These are phyloP conservation scores for Cardiocondyla obscurior DNA, from an alignment of 1,140 invertebrate species.

Conservation along the genomic window DNA sequence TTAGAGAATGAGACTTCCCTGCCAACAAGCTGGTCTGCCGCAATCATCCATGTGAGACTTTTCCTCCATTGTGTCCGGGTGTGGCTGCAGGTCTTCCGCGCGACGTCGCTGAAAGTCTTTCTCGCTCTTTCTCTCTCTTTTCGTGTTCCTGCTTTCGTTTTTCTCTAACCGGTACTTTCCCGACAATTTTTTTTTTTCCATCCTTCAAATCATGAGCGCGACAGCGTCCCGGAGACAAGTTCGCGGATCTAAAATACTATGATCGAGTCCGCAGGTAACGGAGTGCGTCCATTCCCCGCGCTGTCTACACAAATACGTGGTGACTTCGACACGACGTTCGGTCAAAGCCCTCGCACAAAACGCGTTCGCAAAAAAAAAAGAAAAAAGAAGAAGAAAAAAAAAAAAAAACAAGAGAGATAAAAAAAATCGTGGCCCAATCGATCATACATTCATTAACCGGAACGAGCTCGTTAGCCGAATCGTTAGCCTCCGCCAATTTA, in stretches of 20 bases:
- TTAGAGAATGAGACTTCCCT: conserved; percentile 84
- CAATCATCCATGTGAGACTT: conserved; percentile 82
- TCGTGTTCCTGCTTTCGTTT: conserved; percentile 49
- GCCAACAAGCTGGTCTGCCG: conserved; percentile 84
- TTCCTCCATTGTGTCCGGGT: conserved; percentile 78
- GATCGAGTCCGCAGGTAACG: conserved; percentile 45
- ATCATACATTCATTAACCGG: conserved; percentile 4
- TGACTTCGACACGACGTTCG: not conserved
- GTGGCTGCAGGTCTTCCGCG: conserved; percentile 79
- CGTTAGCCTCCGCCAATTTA: conserved; percentile 27
- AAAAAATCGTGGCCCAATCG: not conserved
- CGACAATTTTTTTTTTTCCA: conserved; percentile 17
- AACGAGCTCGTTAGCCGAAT: not conserved
- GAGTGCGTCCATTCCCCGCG: conserved; percentile 9
- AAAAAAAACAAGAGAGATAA: too few relatives aligned
- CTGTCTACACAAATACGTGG: conserved; percentile 47
- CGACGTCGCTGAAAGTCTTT: conserved; percentile 81
- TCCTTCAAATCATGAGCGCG: conserved; percentile 50
- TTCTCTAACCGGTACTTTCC: not conserved
- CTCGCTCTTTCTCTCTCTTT: conserved; percentile 67
- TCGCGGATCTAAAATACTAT: conserved; percentile 6
- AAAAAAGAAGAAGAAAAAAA: too few relatives aligned
- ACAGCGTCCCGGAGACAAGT: conserved; percentile 38
- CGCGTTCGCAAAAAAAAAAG: not conserved
- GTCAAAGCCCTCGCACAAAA: conserved; percentile 2